Percentiles rank a stretch among this genome's conserved stretches.
These are phyloP conservation scores for Brachionus paranguensis DNA, from an alignment of 1,140 invertebrate genomes.

Conservation along the genomic window DNA sequence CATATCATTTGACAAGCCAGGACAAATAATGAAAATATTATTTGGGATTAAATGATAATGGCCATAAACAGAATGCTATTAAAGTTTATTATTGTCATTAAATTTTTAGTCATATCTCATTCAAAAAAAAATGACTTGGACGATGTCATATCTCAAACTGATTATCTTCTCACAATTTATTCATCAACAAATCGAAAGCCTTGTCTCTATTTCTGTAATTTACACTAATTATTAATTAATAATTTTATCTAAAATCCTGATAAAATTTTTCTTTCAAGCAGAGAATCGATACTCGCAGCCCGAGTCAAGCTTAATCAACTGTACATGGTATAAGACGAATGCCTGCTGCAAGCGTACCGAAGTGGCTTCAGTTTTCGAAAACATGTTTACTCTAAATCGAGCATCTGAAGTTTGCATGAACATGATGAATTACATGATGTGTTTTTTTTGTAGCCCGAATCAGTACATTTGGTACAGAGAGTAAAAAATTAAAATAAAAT, in stretches of 20 bases:
- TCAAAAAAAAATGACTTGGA: background rate
- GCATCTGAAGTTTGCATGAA: conserved; percentile 49
- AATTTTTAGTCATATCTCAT: background rate
- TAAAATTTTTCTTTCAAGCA: conserved; percentile 44
- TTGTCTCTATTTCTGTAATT: conserved; percentile 4
- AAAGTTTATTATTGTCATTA: background rate
- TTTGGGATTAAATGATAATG: background rate
- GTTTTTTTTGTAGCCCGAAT: conserved; percentile 55
- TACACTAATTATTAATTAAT: background rate
- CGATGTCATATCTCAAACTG: conserved; percentile 22
- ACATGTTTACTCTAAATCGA: conserved; percentile 51
- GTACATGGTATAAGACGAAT: conserved; percentile 53
- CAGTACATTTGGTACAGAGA: conserved; percentile 52
- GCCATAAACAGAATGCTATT: background rate
- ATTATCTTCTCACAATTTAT: conserved; percentile 32
- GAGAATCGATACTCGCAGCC: conserved; percentile 44
- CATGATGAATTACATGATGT: conserved; percentile 56
- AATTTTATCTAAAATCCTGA: background rate
- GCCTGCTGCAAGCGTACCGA: conserved; percentile 56
- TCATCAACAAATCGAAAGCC: conserved; percentile 4
- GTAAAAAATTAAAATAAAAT: conserved; percentile 41
- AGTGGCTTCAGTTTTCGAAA: conserved; percentile 55
- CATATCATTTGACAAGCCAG: background rate
- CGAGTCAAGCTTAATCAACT: conserved; percentile 52
- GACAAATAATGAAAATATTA: background rate